Conservation (phyloP, 2,113 vertebrate species). For the Hydrochoerus hydrochaeris region DNA sequence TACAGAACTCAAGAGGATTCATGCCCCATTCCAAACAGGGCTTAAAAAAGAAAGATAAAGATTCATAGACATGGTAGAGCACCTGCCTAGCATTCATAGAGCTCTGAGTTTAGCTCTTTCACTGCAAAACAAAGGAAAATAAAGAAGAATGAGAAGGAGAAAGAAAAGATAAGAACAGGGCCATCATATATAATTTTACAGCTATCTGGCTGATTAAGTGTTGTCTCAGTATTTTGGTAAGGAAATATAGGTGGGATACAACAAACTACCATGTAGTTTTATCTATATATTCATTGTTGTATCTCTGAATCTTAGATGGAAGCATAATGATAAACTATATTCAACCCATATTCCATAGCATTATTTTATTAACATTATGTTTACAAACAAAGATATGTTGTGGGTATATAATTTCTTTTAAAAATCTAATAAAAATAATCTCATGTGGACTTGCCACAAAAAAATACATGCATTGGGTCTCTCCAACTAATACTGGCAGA, state of each 20-base stretch:
- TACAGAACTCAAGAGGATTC: not conserved
- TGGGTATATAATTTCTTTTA: not conserved
- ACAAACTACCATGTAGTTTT: not conserved
- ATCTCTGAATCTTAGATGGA: not conserved
- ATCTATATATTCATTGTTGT: not conserved
- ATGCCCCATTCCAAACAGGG: not conserved
- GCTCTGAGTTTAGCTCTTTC: not conserved
- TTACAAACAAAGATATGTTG: not conserved
- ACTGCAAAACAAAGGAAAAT: not conserved
- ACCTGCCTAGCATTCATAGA: not conserved
- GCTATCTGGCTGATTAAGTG: not conserved
- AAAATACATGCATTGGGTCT: not conserved
- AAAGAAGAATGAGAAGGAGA: not conserved
- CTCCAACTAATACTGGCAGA: not conserved
- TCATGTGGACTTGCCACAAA: not conserved
- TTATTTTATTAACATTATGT: not conserved
- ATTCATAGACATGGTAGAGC: not conserved
- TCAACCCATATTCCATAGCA: not conserved
- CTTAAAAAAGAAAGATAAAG: not conserved
- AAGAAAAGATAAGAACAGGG: not conserved
- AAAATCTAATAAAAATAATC: not conserved
- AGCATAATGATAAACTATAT: not conserved
- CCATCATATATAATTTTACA: not conserved
- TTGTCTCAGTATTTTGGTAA: not conserved
- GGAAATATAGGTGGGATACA: not conserved